Evolutionary conservation across 2,888 invertebrate genomes (phyloP).

Genomic region (Folsomia candida): DNA sequence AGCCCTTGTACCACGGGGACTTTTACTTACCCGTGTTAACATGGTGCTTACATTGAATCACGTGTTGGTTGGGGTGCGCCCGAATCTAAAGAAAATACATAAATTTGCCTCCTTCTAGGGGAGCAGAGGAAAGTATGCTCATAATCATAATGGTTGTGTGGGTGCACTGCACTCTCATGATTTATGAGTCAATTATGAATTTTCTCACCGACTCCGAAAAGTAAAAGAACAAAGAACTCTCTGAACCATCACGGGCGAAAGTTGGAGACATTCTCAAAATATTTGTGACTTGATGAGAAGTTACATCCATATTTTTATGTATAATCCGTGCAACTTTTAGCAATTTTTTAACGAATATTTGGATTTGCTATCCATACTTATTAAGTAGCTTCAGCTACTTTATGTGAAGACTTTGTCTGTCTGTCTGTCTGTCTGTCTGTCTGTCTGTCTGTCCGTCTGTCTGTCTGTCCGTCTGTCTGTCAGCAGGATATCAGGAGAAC

Average conservation of each 20-base stretch:
- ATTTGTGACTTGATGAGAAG: too few species aligned
- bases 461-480: too few species aligned
- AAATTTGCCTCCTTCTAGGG: not conserved
- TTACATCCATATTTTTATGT: too few species aligned
- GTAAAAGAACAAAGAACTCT: not conserved
- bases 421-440: too few species aligned
- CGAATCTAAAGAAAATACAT: not conserved
- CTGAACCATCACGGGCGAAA: too few species aligned
- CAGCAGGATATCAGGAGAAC: too few species aligned
- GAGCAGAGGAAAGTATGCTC: not conserved
- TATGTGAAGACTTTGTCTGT: too few species aligned
- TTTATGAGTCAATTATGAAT: slow-evolving; percentile 5
- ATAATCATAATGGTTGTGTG: not conserved
- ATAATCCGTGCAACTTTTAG: too few species aligned
- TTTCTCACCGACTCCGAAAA: not conserved
- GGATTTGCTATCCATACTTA: too few species aligned
- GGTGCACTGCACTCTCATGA: not conserved
- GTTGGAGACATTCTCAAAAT: not conserved
- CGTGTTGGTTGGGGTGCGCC: not conserved
- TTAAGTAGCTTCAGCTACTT: too few species aligned
- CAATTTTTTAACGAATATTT: too few species aligned
- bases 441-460: too few species aligned
- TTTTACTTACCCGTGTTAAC: not conserved
- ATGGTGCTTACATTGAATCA: not conserved
- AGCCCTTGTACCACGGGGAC: not conserved